Base-by-base conservation (phyloP, 2,113 vertebrate genomes). In the Actenoides lindsayi region DNA sequence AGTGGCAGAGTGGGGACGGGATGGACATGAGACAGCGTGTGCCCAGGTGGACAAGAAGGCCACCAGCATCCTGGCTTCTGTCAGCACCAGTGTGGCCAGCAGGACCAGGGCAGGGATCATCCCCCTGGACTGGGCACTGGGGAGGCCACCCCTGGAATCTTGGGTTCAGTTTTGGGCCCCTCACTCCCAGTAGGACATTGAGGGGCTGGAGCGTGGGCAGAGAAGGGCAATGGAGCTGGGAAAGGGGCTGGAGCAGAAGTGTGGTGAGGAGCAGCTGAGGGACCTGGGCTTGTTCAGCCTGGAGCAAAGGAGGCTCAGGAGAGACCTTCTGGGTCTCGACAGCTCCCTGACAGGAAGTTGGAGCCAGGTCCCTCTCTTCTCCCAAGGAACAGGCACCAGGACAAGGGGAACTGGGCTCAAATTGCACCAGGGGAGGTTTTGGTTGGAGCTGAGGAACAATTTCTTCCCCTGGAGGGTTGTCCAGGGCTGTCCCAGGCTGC, bases 1-100 rank as follows among this genome's bases (percentile, higher is more conserved):
- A 8, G 31, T 4, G 35, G 20, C 42, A 18, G 13, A 12, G 27
- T 0, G 21, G 30, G 85, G 50, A 4, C 2, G 1, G 44, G 30
- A 4, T 2, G 50, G 59, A 42, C 8, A 42, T 42, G 62, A 64
- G 17, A 11, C 39, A 30, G 62, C 7, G 27, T 12, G 62, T 41
- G 39, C 17, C 27, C 39, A 64, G 25, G 37, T 27, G 62, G 62
- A 39, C 62, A 65, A 31, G 62, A 15, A 15, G 18, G 28, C 39
- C 16, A 42, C 27, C 27, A 31, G 27, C 39, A 64, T 18, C 62
- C 37, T 63, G 62, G 10, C 37, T 64, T 64, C 27, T 27, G 41
- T 42, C 63, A 42, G 63, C 62, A 41, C 17, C 30, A 18, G 62
- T 9, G 62, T 64, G 62, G 62, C 24, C 62, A 64, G 27, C 39